Conservation (phyloP, 37 sponge, comb jelly and placozoan genomes). For the Ephydatia muelleri region DNA sequence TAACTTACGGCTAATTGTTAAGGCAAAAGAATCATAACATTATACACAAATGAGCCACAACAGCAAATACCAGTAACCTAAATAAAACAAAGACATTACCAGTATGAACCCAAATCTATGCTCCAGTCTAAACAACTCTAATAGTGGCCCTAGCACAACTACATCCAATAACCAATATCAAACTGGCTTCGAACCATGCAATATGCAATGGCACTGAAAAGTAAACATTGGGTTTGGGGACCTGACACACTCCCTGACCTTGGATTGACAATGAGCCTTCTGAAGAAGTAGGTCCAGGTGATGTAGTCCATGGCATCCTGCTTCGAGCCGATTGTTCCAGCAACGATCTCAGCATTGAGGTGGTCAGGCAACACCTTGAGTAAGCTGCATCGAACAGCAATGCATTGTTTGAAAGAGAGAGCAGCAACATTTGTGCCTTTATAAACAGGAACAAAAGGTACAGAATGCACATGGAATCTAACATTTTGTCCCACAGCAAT, state of each 20-base stretch:
- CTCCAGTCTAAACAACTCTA: no score
- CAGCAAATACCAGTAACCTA: no score
- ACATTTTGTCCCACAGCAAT: neutral
- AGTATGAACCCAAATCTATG: no score
- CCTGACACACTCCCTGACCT: conserved; percentile 27
- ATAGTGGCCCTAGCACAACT: no score
- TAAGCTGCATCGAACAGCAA: conserved; percentile 48
- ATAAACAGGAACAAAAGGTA: neutral
- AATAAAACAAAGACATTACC: no score
- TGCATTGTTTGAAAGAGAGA: neutral
- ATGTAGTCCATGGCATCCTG: conserved; percentile 97
- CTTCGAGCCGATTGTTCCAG: conserved; percentile 90
- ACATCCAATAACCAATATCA: no score
- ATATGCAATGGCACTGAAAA: no score
- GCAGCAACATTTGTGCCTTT: neutral
- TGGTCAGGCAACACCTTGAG: conserved; percentile 92
- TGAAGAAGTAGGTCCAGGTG: conserved; percentile 99
- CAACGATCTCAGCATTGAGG: conserved; percentile 97
- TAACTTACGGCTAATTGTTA: no score
- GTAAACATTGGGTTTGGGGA: neutral
- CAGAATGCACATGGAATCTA: neutral
- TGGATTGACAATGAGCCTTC: conserved; percentile 93
- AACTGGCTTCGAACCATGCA: no score
- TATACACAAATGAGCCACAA: no score
- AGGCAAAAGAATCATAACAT: no score